phyloP scores from a whole-genome alignment of 2,113 vertebrate species.

The Callorhinus ursinus region DNA sequence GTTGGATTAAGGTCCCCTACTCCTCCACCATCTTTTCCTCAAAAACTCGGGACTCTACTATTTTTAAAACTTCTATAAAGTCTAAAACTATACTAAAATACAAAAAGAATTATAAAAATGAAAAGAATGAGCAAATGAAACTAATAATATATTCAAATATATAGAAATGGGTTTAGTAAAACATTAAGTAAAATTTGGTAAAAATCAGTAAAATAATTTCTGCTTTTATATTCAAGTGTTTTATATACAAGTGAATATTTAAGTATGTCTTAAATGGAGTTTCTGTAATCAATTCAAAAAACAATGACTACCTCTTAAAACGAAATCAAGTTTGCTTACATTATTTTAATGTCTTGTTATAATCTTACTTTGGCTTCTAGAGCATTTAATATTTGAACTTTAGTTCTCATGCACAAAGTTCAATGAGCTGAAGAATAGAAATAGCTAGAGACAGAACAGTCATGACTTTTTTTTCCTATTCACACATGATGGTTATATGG shows the following conservation, averaged over 20 bases:
- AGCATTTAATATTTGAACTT: slow-evolving; percentile 52
- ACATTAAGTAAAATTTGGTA: neutral
- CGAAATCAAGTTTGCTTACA: neutral
- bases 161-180: neutral
- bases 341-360: neutral
- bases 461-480: slow-evolving; percentile 12
- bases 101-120: neutral
- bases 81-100: neutral
- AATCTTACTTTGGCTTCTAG: slow-evolving; percentile 10
- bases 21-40: too few species aligned
- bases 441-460: neutral
- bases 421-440: neutral
- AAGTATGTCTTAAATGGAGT: neutral
- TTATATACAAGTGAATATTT: neutral
- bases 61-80: neutral
- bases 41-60: neutral
- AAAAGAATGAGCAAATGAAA: neutral
- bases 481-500: neutral
- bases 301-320: neutral
- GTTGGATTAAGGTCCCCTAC: too few species aligned
- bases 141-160: neutral
- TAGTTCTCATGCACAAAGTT: neutral
- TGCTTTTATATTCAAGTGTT: neutral
- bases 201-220: neutral
- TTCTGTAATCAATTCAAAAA: neutral